Percentiles rank a stretch among this genome's conserved stretches.
phyloP scores from a whole-genome alignment of 2,797 vertebrate genomes.

The Lepus oiostolus region DNA sequence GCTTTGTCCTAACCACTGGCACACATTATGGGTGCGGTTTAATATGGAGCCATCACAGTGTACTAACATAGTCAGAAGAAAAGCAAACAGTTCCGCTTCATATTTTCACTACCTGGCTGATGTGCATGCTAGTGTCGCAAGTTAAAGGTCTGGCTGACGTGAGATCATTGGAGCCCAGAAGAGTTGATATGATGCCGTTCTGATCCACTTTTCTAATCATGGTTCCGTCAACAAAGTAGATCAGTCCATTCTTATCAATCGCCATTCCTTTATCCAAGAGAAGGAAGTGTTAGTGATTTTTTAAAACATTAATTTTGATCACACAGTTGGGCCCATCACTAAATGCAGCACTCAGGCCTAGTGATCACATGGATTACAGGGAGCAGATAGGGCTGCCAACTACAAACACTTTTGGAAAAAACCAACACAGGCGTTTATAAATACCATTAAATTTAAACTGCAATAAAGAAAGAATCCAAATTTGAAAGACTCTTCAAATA shows the following conservation, averaged over 20 bases:
- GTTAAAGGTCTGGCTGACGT: slow-evolving; percentile 97
- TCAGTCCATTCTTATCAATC: slow-evolving; percentile 96
- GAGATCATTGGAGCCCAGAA: slow-evolving; percentile 98
- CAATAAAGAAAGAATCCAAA: not conserved
- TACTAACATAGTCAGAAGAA: not conserved
- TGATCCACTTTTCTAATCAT: slow-evolving; percentile 98
- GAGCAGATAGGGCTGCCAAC: not conserved
- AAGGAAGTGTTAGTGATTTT: slow-evolving; percentile 51
- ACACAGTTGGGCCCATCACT: not conserved
- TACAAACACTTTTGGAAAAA: not conserved
- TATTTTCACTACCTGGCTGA: slow-evolving; percentile 94
- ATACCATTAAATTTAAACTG: not conserved
- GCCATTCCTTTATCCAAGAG: slow-evolving; percentile 92
- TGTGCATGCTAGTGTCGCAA: slow-evolving; percentile 98
- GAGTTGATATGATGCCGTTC: slow-evolving; percentile 97
- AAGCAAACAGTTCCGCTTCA: not conserved
- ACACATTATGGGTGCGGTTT: not conserved
- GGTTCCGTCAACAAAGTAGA: slow-evolving; percentile 99
- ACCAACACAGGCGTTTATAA: not conserved
- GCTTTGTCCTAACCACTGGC: slow-evolving; percentile 16
- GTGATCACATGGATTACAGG: not conserved
- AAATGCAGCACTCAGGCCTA: not conserved
- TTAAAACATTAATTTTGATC: not conserved
- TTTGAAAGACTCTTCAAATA: not conserved
- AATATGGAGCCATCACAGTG: fast-evolving